phyloP scores from a whole-genome alignment of 92 coral and sea anemone species.

The Parazoanthus darwini region DNA sequence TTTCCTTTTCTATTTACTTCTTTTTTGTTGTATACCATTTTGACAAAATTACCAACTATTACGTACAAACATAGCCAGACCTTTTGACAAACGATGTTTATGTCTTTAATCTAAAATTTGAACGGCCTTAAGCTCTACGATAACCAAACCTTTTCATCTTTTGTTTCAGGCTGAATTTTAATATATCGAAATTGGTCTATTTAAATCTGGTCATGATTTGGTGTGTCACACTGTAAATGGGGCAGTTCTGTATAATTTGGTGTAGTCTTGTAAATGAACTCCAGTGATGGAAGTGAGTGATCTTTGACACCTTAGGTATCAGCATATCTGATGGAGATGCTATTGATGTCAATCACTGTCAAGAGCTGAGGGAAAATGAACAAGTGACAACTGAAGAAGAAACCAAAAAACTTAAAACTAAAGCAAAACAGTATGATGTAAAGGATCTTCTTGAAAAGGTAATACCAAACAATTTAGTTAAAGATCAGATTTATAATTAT shows the following conservation, averaged over 20 bases:
- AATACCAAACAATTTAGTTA: not conserved
- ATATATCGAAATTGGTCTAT: too few relatives aligned
- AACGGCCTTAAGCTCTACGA: too few relatives aligned
- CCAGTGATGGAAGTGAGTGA: not conserved
- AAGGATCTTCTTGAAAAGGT: conserved; percentile 85
- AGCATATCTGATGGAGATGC: not conserved
- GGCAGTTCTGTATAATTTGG: not conserved
- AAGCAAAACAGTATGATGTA: conserved; percentile 49
- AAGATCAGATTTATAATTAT: not conserved
- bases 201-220: too few relatives aligned
- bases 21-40: too few relatives aligned
- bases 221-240: too few relatives aligned
- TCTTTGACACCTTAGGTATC: not conserved
- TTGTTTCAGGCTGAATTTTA: too few relatives aligned
- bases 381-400: conserved; percentile 11
- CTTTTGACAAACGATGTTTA: too few relatives aligned
- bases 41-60: too few relatives aligned
- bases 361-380: conserved; percentile 5
- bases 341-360: not conserved
- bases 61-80: too few relatives aligned
- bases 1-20: too few relatives aligned
- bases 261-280: not conserved
- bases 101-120: too few relatives aligned
- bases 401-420: conserved; percentile 26
- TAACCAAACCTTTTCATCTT: too few relatives aligned